Evolutionary conservation across 1,140 invertebrate genomes (phyloP).

Genomic region (Adoxophyes honmai): DNA sequence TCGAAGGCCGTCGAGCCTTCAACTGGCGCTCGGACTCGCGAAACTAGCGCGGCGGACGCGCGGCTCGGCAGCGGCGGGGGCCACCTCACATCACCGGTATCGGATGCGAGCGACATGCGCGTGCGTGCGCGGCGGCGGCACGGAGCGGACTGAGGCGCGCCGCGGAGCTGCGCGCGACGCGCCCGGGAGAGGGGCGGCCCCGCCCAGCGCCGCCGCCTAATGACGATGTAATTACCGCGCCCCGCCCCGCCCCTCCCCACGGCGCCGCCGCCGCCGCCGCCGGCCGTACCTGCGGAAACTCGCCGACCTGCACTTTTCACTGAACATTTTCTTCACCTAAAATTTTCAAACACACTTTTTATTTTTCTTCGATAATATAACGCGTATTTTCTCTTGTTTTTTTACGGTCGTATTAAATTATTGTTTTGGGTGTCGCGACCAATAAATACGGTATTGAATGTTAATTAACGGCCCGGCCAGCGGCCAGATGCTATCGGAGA

Average conservation of each 20-base stretch:
- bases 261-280: conserved; percentile 27
- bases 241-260: conserved; percentile 34
- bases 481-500: not conserved
- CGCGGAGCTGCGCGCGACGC: conserved; percentile 46
- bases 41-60: conserved; percentile 72
- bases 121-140: conserved; percentile 72
- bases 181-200: conserved; percentile 49
- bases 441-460: not conserved
- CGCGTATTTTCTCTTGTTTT: too few relatives aligned
- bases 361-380: too few relatives aligned
- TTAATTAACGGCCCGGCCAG: not conserved
- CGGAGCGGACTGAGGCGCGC: conserved; percentile 64
- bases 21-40: conserved; percentile 61
- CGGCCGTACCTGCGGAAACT: conserved; percentile 19
- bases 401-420: too few relatives aligned
- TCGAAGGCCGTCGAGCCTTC: conserved; percentile 78
- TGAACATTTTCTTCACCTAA: conserved; percentile 3
- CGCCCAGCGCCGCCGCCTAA: conserved; percentile 50
- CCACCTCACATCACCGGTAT: conserved; percentile 69
- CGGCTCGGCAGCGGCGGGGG: conserved; percentile 74
- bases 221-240: conserved; percentile 49
- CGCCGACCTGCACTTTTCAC: not conserved
- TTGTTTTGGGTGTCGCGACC: not conserved
- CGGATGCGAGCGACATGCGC: conserved; percentile 72
- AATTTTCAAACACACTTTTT: too few relatives aligned